phyloP scores from a whole-genome alignment of 2,797 vertebrate genomes.

The Novumbra hubbsi region DNA sequence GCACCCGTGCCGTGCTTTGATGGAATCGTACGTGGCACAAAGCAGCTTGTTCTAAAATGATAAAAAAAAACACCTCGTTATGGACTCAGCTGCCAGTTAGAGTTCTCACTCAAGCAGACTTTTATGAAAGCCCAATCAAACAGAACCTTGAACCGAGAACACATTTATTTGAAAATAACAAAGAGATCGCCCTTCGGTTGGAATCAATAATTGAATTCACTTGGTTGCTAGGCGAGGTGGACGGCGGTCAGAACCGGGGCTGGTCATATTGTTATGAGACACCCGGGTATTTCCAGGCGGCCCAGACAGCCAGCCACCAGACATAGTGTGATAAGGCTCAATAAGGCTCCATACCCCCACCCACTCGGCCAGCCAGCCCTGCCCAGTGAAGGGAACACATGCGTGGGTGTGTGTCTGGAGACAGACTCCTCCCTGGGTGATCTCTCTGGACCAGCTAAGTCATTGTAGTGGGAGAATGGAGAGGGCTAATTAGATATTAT shows the following conservation, averaged over 20 bases:
- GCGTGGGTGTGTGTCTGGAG: background rate
- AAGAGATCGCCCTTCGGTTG: background rate
- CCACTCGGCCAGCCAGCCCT: background rate
- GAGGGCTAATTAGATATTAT: conserved; percentile 9
- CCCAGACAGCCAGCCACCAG: conserved; percentile 16
- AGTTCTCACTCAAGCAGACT: background rate
- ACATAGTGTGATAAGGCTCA: conserved; percentile 27
- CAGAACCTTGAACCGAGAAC: background rate
- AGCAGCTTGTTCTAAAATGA: background rate
- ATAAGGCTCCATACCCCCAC: background rate
- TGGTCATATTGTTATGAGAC: conserved; percentile 38
- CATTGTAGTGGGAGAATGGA: conserved; percentile 5
- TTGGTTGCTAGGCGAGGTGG: conserved; percentile 42
- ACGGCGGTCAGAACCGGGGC: conserved; percentile 37
- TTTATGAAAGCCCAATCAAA: conserved; percentile 14
- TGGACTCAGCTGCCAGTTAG: background rate
- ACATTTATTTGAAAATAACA: background rate
- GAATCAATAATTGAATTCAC: conserved; percentile 42
- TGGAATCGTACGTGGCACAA: background rate
- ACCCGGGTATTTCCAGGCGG: conserved; percentile 23
- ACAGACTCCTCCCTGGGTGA: background rate
- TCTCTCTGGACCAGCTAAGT: conserved; percentile 7
- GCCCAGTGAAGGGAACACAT: background rate
- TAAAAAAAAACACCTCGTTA: background rate
- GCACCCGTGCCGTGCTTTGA: background rate